Evolutionary conservation across 2,113 vertebrate genomes (phyloP).

Genomic region (Microcebus tavaratra): DNA sequence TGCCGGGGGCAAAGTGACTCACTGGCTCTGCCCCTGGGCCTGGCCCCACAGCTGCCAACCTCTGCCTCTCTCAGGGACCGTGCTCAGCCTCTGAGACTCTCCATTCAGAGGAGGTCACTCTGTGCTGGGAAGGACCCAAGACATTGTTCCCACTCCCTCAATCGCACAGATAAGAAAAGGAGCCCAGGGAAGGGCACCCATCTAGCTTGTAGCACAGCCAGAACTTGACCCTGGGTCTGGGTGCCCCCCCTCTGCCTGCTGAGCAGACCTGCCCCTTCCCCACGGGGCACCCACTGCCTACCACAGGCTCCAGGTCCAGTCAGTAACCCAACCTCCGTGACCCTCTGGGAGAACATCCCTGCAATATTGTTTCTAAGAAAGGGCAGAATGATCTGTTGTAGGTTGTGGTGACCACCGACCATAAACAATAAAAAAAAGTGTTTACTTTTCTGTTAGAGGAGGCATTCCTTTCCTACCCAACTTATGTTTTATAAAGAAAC

Average conservation of each 20-base stretch:
- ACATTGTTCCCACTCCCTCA: not conserved
- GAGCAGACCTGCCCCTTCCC: not conserved
- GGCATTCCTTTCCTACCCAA: constrained; percentile 43
- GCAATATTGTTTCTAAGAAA: constrained; percentile 38
- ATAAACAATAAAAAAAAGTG: not conserved
- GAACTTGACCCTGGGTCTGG: not conserved
- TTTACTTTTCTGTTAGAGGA: constrained; percentile 41
- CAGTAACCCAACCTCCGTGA: not conserved
- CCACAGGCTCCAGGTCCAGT: not conserved
- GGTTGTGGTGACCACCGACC: not conserved
- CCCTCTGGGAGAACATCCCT: not conserved
- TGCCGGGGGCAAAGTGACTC: constrained; percentile 31
- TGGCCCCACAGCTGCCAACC: not conserved
- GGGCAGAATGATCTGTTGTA: not conserved
- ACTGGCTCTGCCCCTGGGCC: not conserved
- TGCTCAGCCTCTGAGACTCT: not conserved
- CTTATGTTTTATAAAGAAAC: constrained; percentile 43
- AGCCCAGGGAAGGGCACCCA: rapidly evolving
- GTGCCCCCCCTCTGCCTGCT: not conserved
- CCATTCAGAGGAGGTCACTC: not conserved
- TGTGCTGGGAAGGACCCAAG: not conserved
- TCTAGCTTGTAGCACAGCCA: not conserved
- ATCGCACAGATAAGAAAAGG: not conserved
- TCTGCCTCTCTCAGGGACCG: not conserved
- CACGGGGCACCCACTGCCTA: not conserved